Evolutionary conservation across 2,113 vertebrate genomes (phyloP), one percentile per base, ranked within the genome.

Genomic region (Pandion haliaetus): DNA sequence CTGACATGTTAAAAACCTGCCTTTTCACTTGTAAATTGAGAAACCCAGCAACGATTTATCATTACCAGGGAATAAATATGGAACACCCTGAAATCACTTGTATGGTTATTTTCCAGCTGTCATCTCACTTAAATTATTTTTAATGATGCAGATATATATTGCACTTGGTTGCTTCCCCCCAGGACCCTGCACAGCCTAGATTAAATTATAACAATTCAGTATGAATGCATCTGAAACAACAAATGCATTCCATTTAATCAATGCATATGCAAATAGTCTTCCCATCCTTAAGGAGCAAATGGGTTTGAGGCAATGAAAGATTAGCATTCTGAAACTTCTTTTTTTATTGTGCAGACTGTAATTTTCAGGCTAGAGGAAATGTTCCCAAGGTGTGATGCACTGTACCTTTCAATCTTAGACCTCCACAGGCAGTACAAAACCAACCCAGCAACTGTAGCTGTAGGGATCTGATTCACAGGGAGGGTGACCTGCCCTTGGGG

Each of bases 121-220:
- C 82, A 82, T 24, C 20, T 70, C 44, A 86, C 42, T 90, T 66
- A 76, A 83, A 86, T 97, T 90, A 88, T 90, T 93, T 96, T 91
- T 76, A 95, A 97, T 82, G 50, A 95, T 67, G 45, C 50, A 95
- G 38, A 72, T 78, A 90, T 54, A 82, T 32, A 90, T 57, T 70
- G 25, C 52, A 45, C 38, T 91, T 82, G 63, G 73, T 85, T 79
- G 59, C 59, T 94, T 93, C 25, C 40, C 38, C 61, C 67, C 36
- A 90, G 78, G 82, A 92, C 63, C 32, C 47, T 90, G n/a, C 24
- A 94, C 32, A 79, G 61, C 45, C 74, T 74, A 50, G 85, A 96
- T 88, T 88, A 91, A 97, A 96, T 84, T 95, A 67, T 36, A 86
- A 86, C 32, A 93, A 91, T 77, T 81, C 76, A 86, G 69, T 90